Base-by-base conservation (phyloP, 2,113 vertebrate genomes). In the Crotalus viridis region DNA sequence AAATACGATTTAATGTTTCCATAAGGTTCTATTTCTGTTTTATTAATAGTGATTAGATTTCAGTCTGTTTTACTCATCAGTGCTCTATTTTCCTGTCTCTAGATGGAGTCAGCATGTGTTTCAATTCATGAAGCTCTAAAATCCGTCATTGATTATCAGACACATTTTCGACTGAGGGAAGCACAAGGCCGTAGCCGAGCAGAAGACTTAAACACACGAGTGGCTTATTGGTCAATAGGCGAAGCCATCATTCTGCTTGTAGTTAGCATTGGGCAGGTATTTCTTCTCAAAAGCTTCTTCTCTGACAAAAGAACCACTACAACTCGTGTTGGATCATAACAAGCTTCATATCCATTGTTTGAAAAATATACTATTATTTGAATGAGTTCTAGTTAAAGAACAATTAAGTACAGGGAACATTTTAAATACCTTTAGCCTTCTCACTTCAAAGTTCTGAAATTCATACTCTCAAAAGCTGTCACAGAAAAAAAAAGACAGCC, bases 101-200 rank as follows among this genome's bases (percentile, higher is more conserved):
- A 99, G 99, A 99, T 99, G 99, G 99, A 99, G 95, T 99, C 99
- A 28, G 99, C 99, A 0, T 99, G 99, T 2, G 99, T 99, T 94
- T 99, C 99, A 48, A 99, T 99, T 96, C 99, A 99, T 0, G 99
- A 99, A 97, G 99, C 99, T 89, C 96, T 99, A 94, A 99, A 99
- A 95, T 99, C 99, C 0, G 98, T 99, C 95, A 99, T 99, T 1
- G 99, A 99, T 96, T 99, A 99, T 92, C 99, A 99, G 97, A 99
- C 99, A 69, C 99, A 99, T 95, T 99, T 99, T 96, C 99, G 99
- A 28, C 94, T 99, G 95, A 97, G 99, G 51, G 99, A 99, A 95
- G 99, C 99, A 0, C 99, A 99, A 96, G 99, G 99, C 85, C 99
- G 99, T 94, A 99, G 99, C 96, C 98, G 99, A 92, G 99, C 99